Evolutionary conservation across 2,888 invertebrate species (phyloP), one percentile per base, ranked within the genome.

Genomic region (Petrolisthes manimaculis): DNA sequence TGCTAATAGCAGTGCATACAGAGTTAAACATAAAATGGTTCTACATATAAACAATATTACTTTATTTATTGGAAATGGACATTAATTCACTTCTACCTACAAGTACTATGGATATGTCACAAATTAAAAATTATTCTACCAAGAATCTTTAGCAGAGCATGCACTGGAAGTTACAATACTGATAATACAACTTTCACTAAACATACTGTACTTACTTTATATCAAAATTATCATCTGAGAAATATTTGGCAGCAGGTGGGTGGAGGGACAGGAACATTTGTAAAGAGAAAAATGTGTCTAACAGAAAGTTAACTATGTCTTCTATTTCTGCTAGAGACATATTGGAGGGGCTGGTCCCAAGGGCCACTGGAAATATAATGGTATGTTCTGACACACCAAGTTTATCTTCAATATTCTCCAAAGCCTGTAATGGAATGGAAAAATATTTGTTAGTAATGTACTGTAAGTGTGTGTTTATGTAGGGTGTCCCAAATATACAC

Each of bases 251-350:
- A 4, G 92, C 93, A 12, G 91, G 86, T 18, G 93, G 92, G 89
- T 93, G 93, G 5, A 93, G 91, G 21, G 93, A 92, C 24, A 93
- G 90, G 90, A 94, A 93, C 75, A 92, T 91, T 86, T 92, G 91
- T 75, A 94, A 90, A 18, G 93, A 93, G 53, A 92, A 89, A 56
- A 92, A 92, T n/a, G 92, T 93, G 91, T 94, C 94, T 9, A 92
- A 90, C 56, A 93, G 90, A 91, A 93, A 90, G 93, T 86, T 18
- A 55, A 88, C 74, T 6, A 90, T 79, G n/a, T 86, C 84, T n/a
- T 86, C 81, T 24, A 90, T 75, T 14, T 90, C 90, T 71, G 51
- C 5, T 12, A 74, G 21, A 12, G 88, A 61, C n/a, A 88, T 18
- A 5, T 18, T 71, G 14, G 56, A 74, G 12, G 3, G 54, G 4